phyloP scores from a whole-genome alignment of 2,113 vertebrate species.

The Pseudorasbora parva region DNA sequence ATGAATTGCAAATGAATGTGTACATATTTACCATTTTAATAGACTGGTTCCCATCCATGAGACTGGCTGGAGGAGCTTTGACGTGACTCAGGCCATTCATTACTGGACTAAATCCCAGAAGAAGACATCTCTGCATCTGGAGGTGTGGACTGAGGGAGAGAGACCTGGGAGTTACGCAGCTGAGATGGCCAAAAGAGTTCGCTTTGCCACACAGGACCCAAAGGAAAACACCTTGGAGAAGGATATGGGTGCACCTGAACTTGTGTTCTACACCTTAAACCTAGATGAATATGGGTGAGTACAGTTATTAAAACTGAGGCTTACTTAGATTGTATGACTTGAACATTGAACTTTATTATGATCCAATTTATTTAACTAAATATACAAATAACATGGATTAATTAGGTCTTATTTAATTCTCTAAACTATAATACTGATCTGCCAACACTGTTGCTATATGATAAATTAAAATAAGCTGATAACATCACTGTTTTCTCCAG shows the following conservation, averaged over 20 bases:
- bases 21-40: conserved; percentile 39
- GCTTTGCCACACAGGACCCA: conserved; percentile 67
- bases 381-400: too few species aligned
- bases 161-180: conserved; percentile 74
- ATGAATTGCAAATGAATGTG: neutral
- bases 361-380: too few species aligned
- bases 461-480: too few species aligned
- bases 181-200: conserved; percentile 76
- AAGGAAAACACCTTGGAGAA: conserved; percentile 68
- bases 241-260: conserved; percentile 72
- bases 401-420: too few species aligned
- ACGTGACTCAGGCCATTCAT: conserved; percentile 84
- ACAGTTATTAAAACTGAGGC: neutral
- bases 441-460: too few species aligned
- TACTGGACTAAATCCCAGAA: conserved; percentile 76
- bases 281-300: conserved; percentile 79
- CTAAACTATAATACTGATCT: too few species aligned
- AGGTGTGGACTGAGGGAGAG: conserved; percentile 82
- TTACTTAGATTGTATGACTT: neutral
- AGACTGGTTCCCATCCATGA: conserved; percentile 82
- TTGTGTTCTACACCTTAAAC: conserved; percentile 78
- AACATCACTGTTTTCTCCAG: too few species aligned
- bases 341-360: neutral
- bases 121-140: conserved; percentile 75
- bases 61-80: conserved; percentile 85